Evolutionary conservation across 1,140 invertebrate genomes (phyloP), one percentile per base, ranked within the genome.

Genomic region (Drosophila sproati): DNA sequence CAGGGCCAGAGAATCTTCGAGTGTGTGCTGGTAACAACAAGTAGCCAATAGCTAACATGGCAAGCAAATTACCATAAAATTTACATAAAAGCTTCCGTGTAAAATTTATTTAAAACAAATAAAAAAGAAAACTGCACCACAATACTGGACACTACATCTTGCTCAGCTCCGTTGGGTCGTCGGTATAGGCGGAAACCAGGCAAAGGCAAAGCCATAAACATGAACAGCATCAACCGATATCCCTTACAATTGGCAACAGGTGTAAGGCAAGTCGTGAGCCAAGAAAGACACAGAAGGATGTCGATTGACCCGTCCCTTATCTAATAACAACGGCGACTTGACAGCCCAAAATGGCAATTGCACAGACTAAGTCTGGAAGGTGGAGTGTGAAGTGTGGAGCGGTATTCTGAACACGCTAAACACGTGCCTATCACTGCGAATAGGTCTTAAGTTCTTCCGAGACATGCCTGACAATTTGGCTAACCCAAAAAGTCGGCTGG

Each of bases 31-130:
- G 41, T 31, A 73, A 82, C 82, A 73, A 61, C 76, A 79, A 83
- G 55, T 37, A 47, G 20, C 20, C 20, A 73, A 82, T 78, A 73
- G 57, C 76, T 74, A 83, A 43, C 29, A 45, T 32, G 59, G 57
- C 60, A 41, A 29, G 60, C 77, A 70, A 88, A 89, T 88, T 89
- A 83, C 80, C 87, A 91, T 91, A 91, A 82, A 82, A 91, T 91
- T 82, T 87, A 81, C 87, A 91, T 91, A 87, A 91, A 81, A 91
- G 77, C 77, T 87, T 83, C 77, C 82, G 80, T 91, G 78, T 87
- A 83, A 78, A 87, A 91, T 91, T 91, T 91, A 91, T 87, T 91
- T 91, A 87, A 83, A 91, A 91, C 63, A 80, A 86, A 86, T 85
- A 85, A 70, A 74, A 87, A 74, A 41, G 50, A 51, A 73, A 80